A percentile compares a stretch with the other conserved stretches of the same genome.
phyloP scores from a whole-genome alignment of 2,113 vertebrate species.

The Formicarius rufipectus region DNA sequence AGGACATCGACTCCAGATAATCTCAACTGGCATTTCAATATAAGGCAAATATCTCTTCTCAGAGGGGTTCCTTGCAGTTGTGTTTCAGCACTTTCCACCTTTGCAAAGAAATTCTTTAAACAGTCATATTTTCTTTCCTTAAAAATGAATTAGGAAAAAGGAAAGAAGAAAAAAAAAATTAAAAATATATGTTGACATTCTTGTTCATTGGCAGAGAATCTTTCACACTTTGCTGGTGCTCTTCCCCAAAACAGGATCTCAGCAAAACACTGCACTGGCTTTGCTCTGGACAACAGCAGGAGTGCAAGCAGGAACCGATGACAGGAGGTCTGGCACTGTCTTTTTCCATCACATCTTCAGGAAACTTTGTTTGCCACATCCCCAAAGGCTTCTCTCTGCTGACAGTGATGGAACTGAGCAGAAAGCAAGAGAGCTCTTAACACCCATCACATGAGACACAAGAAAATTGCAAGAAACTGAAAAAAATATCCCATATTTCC shows the following conservation, averaged over 20 bases:
- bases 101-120: conserved; percentile 32
- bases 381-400: background rate
- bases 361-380: background rate
- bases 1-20: conserved; percentile 62
- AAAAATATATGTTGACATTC: background rate
- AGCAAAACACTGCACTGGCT: background rate
- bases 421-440: background rate
- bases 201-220: background rate
- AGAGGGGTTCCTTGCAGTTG: conserved; percentile 54
- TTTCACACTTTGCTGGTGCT: background rate
- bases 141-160: background rate
- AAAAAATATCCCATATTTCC: background rate
- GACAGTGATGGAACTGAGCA: background rate
- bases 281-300: background rate
- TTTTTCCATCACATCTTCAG: background rate
- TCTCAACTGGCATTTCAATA: conserved; percentile 52
- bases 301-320: background rate
- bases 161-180: background rate
- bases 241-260: background rate
- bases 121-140: background rate
- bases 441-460: background rate
- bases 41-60: conserved; percentile 17
- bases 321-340: background rate
- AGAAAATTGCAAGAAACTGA: background rate
- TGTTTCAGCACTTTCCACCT: conserved; percentile 53